Conservation (phyloP, 2,113 vertebrate species). For the Podarcis muralis region DNA sequence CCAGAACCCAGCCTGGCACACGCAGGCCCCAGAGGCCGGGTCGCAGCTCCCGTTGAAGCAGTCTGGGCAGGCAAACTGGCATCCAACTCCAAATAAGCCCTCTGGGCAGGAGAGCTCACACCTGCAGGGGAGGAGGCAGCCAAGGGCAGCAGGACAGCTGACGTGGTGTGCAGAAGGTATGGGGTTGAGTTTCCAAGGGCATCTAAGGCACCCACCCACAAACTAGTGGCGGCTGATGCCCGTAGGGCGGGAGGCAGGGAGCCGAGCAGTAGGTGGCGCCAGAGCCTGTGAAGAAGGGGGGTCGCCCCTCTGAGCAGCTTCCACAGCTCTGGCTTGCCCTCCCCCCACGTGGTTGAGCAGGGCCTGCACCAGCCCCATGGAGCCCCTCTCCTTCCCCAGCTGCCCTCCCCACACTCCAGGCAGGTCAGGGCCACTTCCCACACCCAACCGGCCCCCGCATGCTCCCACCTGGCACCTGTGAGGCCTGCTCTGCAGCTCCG, state of each 20-base stretch:
- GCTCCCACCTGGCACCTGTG: conserved; percentile 81
- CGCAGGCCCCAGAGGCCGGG: conserved; percentile 85
- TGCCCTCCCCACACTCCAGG: not conserved
- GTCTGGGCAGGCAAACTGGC: conserved; percentile 77
- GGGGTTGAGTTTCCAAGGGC: not conserved
- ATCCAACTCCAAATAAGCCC: conserved; percentile 84
- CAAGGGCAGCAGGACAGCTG: not conserved
- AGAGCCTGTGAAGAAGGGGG: not conserved
- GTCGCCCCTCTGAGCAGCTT: not conserved
- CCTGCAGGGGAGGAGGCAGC: conserved; percentile 67
- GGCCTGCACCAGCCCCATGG: not conserved
- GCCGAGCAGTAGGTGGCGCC: not conserved
- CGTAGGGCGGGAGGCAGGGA: not conserved
- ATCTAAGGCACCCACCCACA: not conserved
- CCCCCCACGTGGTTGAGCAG: not conserved
- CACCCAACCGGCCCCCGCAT: rapidly evolving
- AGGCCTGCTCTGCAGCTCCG: conserved; percentile 84
- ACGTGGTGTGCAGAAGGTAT: not conserved
- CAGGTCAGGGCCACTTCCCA: not conserved
- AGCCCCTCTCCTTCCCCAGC: not conserved
- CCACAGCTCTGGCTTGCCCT: not conserved
- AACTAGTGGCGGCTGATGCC: not conserved
- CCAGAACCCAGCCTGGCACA: conserved; percentile 87
- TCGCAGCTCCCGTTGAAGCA: conserved; percentile 87
- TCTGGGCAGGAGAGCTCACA: conserved; percentile 82